These are phyloP conservation scores for Amphiprion percula DNA, from an alignment of 2,113 vertebrate species.

Conservation along the genomic window DNA sequence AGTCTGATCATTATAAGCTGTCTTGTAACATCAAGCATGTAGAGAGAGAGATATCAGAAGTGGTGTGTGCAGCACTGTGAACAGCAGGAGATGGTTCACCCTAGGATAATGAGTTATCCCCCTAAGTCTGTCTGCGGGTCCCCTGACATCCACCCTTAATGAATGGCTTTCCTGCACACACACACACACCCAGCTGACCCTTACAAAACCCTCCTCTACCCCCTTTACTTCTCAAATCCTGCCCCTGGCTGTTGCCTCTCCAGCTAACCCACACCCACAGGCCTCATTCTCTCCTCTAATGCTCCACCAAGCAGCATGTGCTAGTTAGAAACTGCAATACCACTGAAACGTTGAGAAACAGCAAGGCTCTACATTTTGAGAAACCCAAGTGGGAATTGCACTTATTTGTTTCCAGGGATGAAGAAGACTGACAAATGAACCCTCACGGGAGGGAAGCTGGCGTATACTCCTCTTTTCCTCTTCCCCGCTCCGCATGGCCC, in stretches of 20 bases:
- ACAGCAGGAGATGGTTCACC: conserved; percentile 51
- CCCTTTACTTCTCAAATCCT: conserved; percentile 46
- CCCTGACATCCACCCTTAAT: conserved; percentile 67
- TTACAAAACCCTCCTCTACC: conserved; percentile 40
- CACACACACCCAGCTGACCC: conserved; percentile 60
- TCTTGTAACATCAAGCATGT: conserved; percentile 17
- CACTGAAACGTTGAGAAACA: conserved; percentile 55
- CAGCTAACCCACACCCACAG: conserved; percentile 24
- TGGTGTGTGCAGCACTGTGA: conserved; percentile 41
- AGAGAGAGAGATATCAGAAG: conserved; percentile 22
- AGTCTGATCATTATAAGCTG: conserved; percentile 28
- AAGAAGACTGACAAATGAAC: conserved; percentile 81
- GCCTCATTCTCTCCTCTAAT: conserved; percentile 44
- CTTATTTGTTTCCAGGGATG: conserved; percentile 81
- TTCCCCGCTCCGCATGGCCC: conserved; percentile 66
- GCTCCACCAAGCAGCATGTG: conserved; percentile 26
- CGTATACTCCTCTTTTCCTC: conserved; percentile 45
- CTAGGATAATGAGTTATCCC: conserved; percentile 71
- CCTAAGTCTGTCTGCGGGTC: conserved; percentile 49
- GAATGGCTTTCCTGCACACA: conserved; percentile 61
- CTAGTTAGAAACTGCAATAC: conserved; percentile 51
- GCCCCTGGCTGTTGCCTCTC: conserved; percentile 45
- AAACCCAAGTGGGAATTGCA: conserved; percentile 68
- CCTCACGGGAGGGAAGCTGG: conserved; percentile 68
- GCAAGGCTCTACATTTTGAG: conserved; percentile 57